Conservation (phyloP, 1,140 invertebrate genomes). For the Meloidogyne floridensis region DNA sequence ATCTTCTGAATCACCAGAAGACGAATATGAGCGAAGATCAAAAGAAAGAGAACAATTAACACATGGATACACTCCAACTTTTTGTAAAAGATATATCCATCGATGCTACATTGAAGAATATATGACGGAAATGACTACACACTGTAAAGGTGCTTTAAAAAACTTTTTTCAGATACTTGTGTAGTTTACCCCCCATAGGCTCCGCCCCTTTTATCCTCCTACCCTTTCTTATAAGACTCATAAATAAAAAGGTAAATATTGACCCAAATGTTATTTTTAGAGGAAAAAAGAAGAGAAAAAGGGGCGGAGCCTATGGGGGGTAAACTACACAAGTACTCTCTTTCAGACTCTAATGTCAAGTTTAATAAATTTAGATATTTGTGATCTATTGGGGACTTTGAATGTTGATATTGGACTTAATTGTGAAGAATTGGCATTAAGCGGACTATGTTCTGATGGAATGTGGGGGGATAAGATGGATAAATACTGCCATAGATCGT, state of each 20-base stretch:
- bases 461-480: not conserved
- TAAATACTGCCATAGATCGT: not conserved
- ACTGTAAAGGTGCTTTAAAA: not conserved
- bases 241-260: too few species aligned
- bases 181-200: too few species aligned
- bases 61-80: not conserved
- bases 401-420: not conserved
- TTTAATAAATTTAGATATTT: not conserved
- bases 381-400: not conserved
- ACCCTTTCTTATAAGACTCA: too few species aligned
- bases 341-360: not conserved
- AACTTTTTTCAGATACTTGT: too few species aligned
- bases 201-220: too few species aligned
- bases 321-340: too few species aligned
- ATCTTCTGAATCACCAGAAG: not conserved
- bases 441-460: not conserved
- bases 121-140: not conserved
- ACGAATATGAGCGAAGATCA: not conserved
- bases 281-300: too few species aligned
- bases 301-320: too few species aligned
- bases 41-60: not conserved
- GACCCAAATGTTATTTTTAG: too few species aligned
- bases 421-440: not conserved
- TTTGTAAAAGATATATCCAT: constrained; percentile 5
- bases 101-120: not conserved